A percentile compares a stretch with the other conserved stretches of the same genome.
Evolutionary conservation across 2,797 vertebrate genomes (phyloP).

Genomic region (Anguilla marmorata): DNA sequence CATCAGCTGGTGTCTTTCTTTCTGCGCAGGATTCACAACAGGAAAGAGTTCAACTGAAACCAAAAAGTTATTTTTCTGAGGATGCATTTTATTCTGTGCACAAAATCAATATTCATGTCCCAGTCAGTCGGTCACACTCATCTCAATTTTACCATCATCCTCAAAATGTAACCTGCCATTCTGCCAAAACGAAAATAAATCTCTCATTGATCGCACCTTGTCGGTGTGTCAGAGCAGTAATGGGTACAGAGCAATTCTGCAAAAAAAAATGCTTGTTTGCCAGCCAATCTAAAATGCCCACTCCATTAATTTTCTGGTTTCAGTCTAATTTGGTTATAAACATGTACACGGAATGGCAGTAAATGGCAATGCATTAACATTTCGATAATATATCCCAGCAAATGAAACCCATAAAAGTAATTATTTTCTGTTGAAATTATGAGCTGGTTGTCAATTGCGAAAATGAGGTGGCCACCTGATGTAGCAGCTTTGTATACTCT

Average conservation of each 20-base stretch:
- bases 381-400: not conserved
- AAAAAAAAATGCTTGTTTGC: conserved; percentile 9
- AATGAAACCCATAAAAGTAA: not conserved
- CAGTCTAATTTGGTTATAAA: not conserved
- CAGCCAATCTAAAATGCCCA: not conserved
- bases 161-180: not conserved
- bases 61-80: not conserved
- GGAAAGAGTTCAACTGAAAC: not conserved
- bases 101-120: not conserved
- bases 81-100: not conserved
- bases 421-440: not conserved
- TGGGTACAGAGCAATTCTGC: not conserved
- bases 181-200: conserved; percentile 33
- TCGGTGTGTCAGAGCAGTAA: not conserved
- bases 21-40: not conserved
- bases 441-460: not conserved
- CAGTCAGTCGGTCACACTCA: conserved; percentile 5
- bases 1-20: not conserved
- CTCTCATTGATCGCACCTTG: conserved; percentile 6
- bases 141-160: not conserved
- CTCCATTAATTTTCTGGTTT: not conserved
- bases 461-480: not conserved
- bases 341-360: not conserved
- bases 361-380: not conserved
- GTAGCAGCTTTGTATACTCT: not conserved